Percentiles rank a stretch among this genome's conserved stretches.
Conservation (phyloP, 64 coral and sea anemone species). For the Cladopsammia gracilis region DNA sequence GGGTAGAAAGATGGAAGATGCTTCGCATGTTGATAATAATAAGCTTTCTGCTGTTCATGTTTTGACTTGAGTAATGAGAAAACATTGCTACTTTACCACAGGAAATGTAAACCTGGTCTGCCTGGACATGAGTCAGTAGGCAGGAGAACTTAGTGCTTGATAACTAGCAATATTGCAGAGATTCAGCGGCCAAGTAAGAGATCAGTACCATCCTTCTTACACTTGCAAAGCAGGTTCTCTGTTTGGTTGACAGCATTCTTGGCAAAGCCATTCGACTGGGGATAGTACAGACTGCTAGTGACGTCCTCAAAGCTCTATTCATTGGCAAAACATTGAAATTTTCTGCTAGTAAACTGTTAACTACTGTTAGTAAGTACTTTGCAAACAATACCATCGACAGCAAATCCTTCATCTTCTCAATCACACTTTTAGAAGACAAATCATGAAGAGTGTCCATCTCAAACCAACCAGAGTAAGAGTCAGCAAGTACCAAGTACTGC, state of each 20-base stretch:
- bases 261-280: no score
- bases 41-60: no score
- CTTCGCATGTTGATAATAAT: no score
- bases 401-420: constrained; percentile 10
- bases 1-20: no score
- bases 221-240: no score
- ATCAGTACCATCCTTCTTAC: no score
- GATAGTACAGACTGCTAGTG: neutral
- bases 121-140: neutral
- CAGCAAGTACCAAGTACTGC: neutral
- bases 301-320: constrained; percentile 15
- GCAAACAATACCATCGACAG: neutral
- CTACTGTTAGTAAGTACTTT: neutral
- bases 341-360: no score
- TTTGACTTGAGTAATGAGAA: neutral
- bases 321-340: constrained; percentile 11
- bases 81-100: neutral
- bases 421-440: neutral
- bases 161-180: neutral
- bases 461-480: no score
- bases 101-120: neutral
- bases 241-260: no score
- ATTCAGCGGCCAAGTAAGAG: neutral
- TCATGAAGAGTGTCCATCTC: no score
- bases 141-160: no score